Percentiles rank a stretch among this genome's conserved stretches.
phyloP scores from a whole-genome alignment of 1,140 invertebrate genomes.

The Zaprionus ghesquierei region DNA sequence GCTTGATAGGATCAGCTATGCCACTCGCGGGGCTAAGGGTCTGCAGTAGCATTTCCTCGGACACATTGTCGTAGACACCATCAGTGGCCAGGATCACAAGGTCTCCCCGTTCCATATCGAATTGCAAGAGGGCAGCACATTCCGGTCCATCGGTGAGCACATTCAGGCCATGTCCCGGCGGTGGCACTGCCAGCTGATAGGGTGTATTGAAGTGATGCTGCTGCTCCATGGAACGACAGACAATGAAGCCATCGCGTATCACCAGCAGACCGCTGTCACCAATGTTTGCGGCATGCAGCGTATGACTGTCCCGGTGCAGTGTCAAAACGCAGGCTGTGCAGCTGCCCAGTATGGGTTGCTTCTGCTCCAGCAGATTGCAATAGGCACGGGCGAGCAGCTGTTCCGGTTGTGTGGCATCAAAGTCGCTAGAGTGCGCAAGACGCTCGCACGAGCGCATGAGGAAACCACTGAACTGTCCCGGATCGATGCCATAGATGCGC shows the following conservation, averaged over 20 bases:
- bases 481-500: slow-evolving; percentile 53
- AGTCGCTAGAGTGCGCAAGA: slow-evolving; percentile 6
- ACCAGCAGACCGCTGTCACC: slow-evolving; percentile 98
- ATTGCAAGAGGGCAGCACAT: slow-evolving; percentile 93
- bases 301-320: slow-evolving; percentile 92
- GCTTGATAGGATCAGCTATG: slow-evolving; percentile 86
- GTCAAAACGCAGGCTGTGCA: slow-evolving; percentile 87
- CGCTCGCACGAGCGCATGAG: slow-evolving; percentile 56
- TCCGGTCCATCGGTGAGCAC: slow-evolving; percentile 95
- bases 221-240: slow-evolving; percentile 96
- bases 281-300: slow-evolving; percentile 96
- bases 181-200: slow-evolving; percentile 96
- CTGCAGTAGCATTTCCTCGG: slow-evolving; percentile 89
- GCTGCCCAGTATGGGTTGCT: slow-evolving; percentile 83
- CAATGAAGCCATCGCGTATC: slow-evolving; percentile 91
- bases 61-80: slow-evolving; percentile 98
- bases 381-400: slow-evolving; percentile 42
- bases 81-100: slow-evolving; percentile 97
- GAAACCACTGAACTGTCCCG: slow-evolving; percentile 48
- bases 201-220: slow-evolving; percentile 99
- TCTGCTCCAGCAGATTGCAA: slow-evolving; percentile 82
- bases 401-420: slow-evolving; percentile 16
- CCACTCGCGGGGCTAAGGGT: slow-evolving; percentile 83
- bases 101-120: slow-evolving; percentile 95
- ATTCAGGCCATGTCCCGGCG: slow-evolving; percentile 91